A percentile compares a stretch with the other conserved stretches of the same genome.
Conservation (phyloP, 1,140 invertebrate genomes). For the Camponotus floridanus region DNA sequence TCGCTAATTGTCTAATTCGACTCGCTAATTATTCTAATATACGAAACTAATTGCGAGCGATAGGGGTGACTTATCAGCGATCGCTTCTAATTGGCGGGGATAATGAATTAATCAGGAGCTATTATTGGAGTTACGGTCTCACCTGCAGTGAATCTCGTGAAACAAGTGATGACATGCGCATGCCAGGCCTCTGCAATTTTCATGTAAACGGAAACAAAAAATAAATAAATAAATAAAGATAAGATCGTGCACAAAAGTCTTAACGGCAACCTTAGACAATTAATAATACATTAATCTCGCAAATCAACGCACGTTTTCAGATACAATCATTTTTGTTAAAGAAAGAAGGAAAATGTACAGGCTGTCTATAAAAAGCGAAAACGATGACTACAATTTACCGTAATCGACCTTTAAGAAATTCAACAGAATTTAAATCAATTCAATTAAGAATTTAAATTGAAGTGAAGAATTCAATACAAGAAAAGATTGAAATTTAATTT, state of each 20-base stretch:
- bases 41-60: constrained; percentile 4
- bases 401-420: constrained; percentile 20
- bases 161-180: constrained; percentile 80
- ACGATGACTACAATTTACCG: constrained; percentile 3
- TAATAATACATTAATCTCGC: constrained; percentile 14
- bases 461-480: too few relatives aligned
- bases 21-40: constrained; percentile 36
- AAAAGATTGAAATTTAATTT: too few relatives aligned
- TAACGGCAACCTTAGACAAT: constrained; percentile 13
- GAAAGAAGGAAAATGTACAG: not conserved
- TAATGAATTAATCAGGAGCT: constrained; percentile 51
- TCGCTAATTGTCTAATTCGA: constrained; percentile 14
- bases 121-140: constrained; percentile 76
- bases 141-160: constrained; percentile 83
- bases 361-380: constrained; percentile 23
- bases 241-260: constrained; percentile 14
- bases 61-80: not conserved
- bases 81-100: constrained; percentile 21
- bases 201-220: constrained; percentile 74
- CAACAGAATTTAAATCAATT: not conserved
- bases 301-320: not conserved
- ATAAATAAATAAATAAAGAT: constrained; percentile 1
- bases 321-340: constrained; percentile 23
- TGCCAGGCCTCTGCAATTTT: constrained; percentile 82
- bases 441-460: too few relatives aligned